Base-by-base conservation (phyloP, 2,113 vertebrate species). In the Phrynosoma blainvillii region DNA sequence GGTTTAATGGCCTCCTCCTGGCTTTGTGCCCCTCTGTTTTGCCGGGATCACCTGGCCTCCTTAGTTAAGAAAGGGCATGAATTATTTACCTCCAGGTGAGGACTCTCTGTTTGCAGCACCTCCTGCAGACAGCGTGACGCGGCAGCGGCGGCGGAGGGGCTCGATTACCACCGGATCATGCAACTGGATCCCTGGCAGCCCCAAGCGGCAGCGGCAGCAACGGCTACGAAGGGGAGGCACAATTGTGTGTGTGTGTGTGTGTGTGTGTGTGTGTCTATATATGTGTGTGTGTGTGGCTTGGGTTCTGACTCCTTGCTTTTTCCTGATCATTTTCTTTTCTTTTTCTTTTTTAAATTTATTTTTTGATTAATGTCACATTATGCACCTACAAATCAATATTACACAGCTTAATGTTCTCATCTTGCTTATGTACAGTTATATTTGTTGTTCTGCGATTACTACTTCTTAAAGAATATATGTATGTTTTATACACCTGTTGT, bases 21-120 rank as follows among this genome's bases (percentile, higher is more conserved):
- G 47, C 47, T 47, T 47, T 47, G 47, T 47, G 47, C 47, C 1
- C 52, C 79, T 86, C 81, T 87, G 73, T 91, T 42, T 89, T 1
- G 0, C 85, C 68, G 82, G 90, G 27, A 68, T 93, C 56, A 0
- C 91, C 52, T 79, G 23, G 92, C 85, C 88, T 70, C 80, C 1
- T 87, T 84, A 47, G 85, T 79, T 82, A 79, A 79, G 90, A 78
- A 82, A 78, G 8, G 59, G 3, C 84, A 81, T 96, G 89, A 96
- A 96, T 96, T 93, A 96, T 96, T 96, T 84, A 96, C 68, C 11
- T 47, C 73, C 80, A 18, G 76, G 54, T 66, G 30, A 83, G 87
- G 27, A 82, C 85, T 52, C 71, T 87, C 90, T 0, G 5, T 80
- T 93, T 89, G 85, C 85, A 0, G 82, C 70, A 84, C 86, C 87